These are phyloP conservation scores for Parazoanthus atlanticus DNA, from an alignment of 92 coral and sea anemone species.

Conservation along the genomic window DNA sequence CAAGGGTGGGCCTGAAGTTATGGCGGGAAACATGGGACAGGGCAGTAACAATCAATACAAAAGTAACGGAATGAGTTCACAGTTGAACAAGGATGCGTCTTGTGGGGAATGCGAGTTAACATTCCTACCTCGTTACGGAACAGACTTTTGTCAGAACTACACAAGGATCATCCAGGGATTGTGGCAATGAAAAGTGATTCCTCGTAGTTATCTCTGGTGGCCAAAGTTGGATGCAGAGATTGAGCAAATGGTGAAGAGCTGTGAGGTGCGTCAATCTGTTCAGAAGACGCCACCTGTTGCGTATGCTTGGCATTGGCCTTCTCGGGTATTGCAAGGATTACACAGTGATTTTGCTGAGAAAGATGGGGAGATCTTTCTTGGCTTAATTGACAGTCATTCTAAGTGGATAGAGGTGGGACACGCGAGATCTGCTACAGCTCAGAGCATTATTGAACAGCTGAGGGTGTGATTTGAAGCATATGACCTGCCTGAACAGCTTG, in stretches of 20 bases:
- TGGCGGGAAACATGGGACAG: too few species aligned
- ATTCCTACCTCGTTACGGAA: constrained; percentile 48
- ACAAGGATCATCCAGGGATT: constrained; percentile 69
- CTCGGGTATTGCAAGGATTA: constrained; percentile 59
- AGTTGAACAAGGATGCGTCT: constrained; percentile 75
- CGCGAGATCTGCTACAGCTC: constrained; percentile 46
- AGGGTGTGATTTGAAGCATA: constrained; percentile 53
- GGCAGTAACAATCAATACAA: too few species aligned
- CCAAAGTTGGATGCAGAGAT: constrained; percentile 52
- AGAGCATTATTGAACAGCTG: constrained; percentile 56
- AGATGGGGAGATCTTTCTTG: constrained; percentile 47
- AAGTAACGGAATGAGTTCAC: constrained; percentile 58
- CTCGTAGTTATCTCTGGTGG: constrained; percentile 44
- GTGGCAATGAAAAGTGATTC: constrained; percentile 32
- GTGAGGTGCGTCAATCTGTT: constrained; percentile 55
- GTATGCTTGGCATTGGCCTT: constrained; percentile 64
- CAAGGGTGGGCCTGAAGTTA: too few species aligned
- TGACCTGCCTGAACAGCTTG: constrained; percentile 51
- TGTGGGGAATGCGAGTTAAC: too few species aligned
- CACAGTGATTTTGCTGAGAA: constrained; percentile 61
- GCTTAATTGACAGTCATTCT: constrained; percentile 64
- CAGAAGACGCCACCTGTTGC: constrained; percentile 38
- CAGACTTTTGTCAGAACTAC: constrained; percentile 58
- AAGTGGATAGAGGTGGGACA: constrained; percentile 67
- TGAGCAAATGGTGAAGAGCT: constrained; percentile 42